Evolutionary conservation across 35 echinoderm and acorn worm species (phyloP).

Genomic region (Acanthaster planci): DNA sequence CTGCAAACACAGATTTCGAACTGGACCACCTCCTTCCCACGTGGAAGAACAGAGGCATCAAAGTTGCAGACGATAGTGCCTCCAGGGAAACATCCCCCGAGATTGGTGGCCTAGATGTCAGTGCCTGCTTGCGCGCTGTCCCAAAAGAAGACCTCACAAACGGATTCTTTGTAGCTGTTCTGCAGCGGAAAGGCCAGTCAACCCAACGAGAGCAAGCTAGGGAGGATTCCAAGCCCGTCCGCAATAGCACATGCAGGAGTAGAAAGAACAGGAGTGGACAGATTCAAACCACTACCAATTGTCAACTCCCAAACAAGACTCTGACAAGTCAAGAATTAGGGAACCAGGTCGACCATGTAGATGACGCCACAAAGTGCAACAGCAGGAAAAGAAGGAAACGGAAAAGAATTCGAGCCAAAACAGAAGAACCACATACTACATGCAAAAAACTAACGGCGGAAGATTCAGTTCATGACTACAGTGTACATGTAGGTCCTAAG

Average conservation of each 20-base stretch:
- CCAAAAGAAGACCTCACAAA: conserved; percentile 68
- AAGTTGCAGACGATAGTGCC: conserved; percentile 7
- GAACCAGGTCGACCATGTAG: neutral
- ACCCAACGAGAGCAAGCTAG: neutral
- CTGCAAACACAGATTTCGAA: conserved; percentile 50
- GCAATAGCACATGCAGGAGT: too few species aligned
- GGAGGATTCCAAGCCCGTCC: too few species aligned
- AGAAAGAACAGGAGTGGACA: too few species aligned
- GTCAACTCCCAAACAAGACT: too few species aligned
- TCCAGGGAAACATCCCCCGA: neutral
- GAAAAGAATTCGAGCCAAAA: neutral
- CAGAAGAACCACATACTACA: neutral
- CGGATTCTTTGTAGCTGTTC: conserved; percentile 94
- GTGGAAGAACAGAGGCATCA: conserved; percentile 5
- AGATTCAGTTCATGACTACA: too few species aligned
- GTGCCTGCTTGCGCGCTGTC: conserved; percentile 62
- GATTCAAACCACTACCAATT: too few species aligned
- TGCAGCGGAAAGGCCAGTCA: conserved; percentile 45
- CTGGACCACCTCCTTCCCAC: conserved; percentile 45
- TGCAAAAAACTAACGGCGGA: too few species aligned
- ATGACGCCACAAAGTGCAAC: neutral
- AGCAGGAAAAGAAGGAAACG: neutral
- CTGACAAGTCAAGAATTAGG: too few species aligned
- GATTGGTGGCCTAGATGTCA: neutral
- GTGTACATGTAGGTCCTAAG: too few species aligned